These are phyloP conservation scores for Casuarius casuarius DNA, from an alignment of 2,113 vertebrate species.

Conservation along the genomic window DNA sequence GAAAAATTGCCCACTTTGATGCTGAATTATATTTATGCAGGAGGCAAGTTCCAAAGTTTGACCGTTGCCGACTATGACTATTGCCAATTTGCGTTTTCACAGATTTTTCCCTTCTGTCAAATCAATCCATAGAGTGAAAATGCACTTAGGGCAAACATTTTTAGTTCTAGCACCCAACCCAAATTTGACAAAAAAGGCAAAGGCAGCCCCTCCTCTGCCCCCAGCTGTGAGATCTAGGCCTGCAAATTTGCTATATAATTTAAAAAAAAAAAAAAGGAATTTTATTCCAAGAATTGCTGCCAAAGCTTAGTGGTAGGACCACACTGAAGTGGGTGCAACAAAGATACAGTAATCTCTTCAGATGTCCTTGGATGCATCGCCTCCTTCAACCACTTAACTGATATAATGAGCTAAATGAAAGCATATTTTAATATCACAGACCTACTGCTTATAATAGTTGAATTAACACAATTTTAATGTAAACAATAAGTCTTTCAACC, in stretches of 20 bases:
- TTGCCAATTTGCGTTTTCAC: background rate
- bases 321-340: conserved; percentile 35
- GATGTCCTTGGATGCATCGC: background rate
- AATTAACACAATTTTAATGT: background rate
- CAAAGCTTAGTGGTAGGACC: conserved; percentile 47
- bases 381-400: conserved; percentile 7
- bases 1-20: background rate
- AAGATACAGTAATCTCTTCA: background rate
- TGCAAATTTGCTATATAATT: background rate
- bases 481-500: background rate
- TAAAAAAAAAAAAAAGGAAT: background rate
- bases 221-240: conserved; percentile 16
- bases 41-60: background rate
- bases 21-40: background rate
- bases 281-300: conserved; percentile 33
- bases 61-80: background rate
- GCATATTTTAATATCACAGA: background rate
- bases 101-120: background rate
- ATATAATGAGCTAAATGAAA: conserved; percentile 30
- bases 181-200: background rate
- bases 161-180: background rate
- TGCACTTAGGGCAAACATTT: background rate
- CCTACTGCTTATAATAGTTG: background rate
- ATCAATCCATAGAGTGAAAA: background rate
- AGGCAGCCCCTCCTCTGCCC: conserved; percentile 9